Evolutionary conservation across 1,140 invertebrate species (phyloP), one percentile per base, ranked within the genome.

Genomic region (Drosophila biarmipes): DNA sequence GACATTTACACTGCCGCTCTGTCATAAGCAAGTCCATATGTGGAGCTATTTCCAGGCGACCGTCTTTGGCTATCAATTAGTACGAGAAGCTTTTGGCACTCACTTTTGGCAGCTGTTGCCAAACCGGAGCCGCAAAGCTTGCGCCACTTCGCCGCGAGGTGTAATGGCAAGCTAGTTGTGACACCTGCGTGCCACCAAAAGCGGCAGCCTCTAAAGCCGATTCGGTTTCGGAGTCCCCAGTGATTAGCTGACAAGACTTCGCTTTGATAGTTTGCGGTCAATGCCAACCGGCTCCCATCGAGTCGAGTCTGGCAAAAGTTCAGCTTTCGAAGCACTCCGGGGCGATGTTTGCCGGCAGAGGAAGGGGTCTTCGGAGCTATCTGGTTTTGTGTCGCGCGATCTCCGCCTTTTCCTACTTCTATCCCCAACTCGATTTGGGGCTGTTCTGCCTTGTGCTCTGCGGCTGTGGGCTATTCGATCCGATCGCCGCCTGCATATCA

Each of bases 251-350:
- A 42, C 61, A 40, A 75, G 52, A 75, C 53, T 58, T 57, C 52
- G 42, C 63, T 62, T 73, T 52, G 66, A 59, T 56, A 46, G 73
- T 90, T 90, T 90, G 79, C 87, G 87, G 87, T 90, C 87, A 90
- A 89, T 90, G 87, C 73, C 84, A 78, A 90, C 85, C 42, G 49
- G 80, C 73, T 49, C 38, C 14, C 14, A 62, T 52, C 48, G 40
- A 58, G n/a, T 40, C 21, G 35, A 38, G 15, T 8, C 27, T 49
- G 27, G 31, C 48, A 68, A 66, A 69, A 69, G 66, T 69, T 69
- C 40, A 69, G 68, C 66, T 68, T 68, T 68, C 66, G 31, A 68
- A 37, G 63, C 61, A 21, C 45, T 42, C 40, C 56, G 38, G 21
- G 15, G 45, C 10, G 24, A 46, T 46, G 10, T 46, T 46, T 46